phyloP scores from a whole-genome alignment of 2,113 vertebrate species.

The Tylochromis polylepis region DNA sequence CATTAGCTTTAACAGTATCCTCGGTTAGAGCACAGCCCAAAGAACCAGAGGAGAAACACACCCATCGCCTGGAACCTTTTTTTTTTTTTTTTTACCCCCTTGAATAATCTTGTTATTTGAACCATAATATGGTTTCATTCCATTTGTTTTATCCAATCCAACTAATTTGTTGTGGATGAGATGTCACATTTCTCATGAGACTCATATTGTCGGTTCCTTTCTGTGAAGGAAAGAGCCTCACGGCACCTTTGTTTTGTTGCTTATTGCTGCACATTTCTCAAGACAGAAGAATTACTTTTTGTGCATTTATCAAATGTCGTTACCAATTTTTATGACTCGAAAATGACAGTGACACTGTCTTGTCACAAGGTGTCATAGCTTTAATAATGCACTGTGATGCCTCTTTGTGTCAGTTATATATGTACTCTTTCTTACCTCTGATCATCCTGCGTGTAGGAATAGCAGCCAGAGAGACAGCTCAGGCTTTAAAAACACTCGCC shows the following conservation, averaged over 20 bases:
- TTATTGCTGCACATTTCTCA: background rate
- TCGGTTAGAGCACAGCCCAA: background rate
- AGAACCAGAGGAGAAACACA: background rate
- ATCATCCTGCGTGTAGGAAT: conserved; percentile 75
- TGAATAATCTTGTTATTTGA: background rate
- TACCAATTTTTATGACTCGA: background rate
- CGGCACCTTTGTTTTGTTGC: background rate
- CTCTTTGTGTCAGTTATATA: background rate
- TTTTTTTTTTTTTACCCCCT: background rate
- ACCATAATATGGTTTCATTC: background rate
- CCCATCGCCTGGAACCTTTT: background rate
- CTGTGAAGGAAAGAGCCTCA: background rate
- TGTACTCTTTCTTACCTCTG: background rate
- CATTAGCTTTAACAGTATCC: background rate
- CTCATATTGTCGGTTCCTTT: background rate
- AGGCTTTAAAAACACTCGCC: conserved; percentile 89
- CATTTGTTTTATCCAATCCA: background rate
- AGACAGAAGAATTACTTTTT: background rate
- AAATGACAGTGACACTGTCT: background rate
- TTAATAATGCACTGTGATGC: background rate
- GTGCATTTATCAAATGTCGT: background rate
- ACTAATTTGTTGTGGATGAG: background rate
- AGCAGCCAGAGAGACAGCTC: conserved; percentile 93
- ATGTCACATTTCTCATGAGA: background rate
- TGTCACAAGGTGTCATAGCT: background rate